A percentile compares a stretch with the other conserved stretches of the same genome.
These are phyloP conservation scores for Girardinichthys multiradiatus DNA, from an alignment of 2,113 vertebrate genomes.

Conservation along the genomic window DNA sequence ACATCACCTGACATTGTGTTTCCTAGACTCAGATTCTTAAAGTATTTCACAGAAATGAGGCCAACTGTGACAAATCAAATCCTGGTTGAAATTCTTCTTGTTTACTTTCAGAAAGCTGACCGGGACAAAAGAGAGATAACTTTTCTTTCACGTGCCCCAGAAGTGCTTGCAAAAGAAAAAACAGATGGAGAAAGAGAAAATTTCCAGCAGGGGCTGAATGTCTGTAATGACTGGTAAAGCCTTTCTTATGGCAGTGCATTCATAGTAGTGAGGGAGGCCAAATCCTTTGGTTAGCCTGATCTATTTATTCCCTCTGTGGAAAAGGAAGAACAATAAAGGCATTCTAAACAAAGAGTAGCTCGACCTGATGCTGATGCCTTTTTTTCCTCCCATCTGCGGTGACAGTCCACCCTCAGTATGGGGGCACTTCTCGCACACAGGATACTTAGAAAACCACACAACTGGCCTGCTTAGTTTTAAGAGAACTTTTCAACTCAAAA, in stretches of 20 bases:
- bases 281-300: conserved; percentile 71
- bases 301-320: conserved; percentile 75
- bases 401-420: conserved; percentile 27
- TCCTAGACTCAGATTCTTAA: not conserved
- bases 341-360: conserved; percentile 53
- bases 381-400: conserved; percentile 51
- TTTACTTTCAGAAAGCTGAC: conserved; percentile 3
- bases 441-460: conserved; percentile 44
- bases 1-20: not conserved
- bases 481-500: conserved; percentile 62
- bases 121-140: conserved; percentile 12
- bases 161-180: conserved; percentile 35
- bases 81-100: not conserved
- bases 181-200: conserved; percentile 21
- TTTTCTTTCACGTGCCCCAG: conserved; percentile 47
- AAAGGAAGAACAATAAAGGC: conserved; percentile 70
- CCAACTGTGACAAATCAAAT: conserved; percentile 17
- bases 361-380: conserved; percentile 56
- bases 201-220: conserved; percentile 54
- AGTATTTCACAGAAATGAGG: conserved; percentile 18
- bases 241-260: conserved; percentile 73
- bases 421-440: conserved; percentile 37
- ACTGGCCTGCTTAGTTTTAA: conserved; percentile 26
- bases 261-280: conserved; percentile 56
- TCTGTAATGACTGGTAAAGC: conserved; percentile 62